These are phyloP conservation scores for Diachrysia chrysitis DNA, from an alignment of 2,888 invertebrate genomes.

Conservation along the genomic window DNA sequence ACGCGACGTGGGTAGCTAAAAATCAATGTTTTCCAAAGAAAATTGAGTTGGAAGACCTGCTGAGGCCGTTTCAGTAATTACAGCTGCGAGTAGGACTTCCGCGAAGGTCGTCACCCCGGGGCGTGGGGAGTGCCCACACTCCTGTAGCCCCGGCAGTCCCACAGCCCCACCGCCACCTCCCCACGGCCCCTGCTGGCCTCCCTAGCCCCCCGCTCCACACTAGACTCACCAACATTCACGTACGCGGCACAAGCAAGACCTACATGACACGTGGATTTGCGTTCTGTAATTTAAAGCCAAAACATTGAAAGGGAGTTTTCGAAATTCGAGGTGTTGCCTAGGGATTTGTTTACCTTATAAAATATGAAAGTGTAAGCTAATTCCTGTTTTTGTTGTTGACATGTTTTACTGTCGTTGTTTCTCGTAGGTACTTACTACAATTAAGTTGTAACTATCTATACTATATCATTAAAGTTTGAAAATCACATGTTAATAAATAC, in stretches of 20 bases:
- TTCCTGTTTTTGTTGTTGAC: not conserved
- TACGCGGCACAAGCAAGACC: conserved; percentile 26
- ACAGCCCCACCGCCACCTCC: conserved; percentile 14
- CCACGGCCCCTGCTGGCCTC: conserved; percentile 26
- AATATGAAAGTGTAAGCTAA: not conserved
- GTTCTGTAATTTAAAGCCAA: conserved; percentile 25
- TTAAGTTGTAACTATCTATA: not conserved
- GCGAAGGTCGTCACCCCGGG: conserved; percentile 71
- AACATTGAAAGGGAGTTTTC: conserved; percentile 35
- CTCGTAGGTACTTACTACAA: not conserved
- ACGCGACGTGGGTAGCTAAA: conserved; percentile 42
- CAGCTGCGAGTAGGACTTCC: conserved; percentile 70
- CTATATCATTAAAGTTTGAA: no score
- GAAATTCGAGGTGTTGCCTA: conserved; percentile 19
- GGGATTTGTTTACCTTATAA: conserved; percentile 19
- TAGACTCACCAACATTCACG: conserved; percentile 45
- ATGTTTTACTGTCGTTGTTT: not conserved
- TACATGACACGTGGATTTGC: conserved; percentile 40
- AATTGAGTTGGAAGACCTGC: conserved; percentile 68
- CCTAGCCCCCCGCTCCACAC: conserved; percentile 38
- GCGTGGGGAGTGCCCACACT: conserved; percentile 34
- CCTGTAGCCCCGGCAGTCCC: no score
- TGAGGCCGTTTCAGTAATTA: conserved; percentile 71
- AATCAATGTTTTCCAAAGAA: conserved; percentile 62
- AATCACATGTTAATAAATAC: no score